Evolutionary conservation across 1,140 invertebrate genomes (phyloP).

Genomic region (Diachasmimorpha longicaudata): DNA sequence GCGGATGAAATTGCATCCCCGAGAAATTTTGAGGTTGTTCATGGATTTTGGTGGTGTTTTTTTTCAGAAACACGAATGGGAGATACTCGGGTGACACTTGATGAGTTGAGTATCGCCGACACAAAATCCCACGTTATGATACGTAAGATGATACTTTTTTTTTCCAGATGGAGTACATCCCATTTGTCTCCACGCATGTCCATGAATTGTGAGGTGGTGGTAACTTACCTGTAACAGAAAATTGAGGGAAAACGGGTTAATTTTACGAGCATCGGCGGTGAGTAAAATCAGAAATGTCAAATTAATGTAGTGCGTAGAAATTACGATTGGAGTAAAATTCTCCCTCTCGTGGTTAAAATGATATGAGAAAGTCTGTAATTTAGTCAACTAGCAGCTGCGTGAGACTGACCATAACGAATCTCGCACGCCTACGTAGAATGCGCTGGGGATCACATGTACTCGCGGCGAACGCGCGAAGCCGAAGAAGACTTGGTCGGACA

Average conservation of each 20-base stretch:
- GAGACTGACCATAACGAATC: conserved; percentile 5
- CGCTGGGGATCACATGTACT: background rate
- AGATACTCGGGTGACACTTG: background rate
- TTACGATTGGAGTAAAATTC: background rate
- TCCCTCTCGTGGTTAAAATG: background rate
- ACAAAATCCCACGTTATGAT: background rate
- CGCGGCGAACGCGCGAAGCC: background rate
- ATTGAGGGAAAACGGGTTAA: background rate
- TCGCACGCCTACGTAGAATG: background rate
- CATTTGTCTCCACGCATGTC: background rate
- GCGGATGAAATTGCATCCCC: conserved; percentile 4
- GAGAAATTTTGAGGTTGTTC: background rate
- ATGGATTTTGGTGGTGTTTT: background rate
- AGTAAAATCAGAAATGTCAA: background rate
- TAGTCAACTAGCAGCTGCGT: background rate
- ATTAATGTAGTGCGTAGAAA: background rate
- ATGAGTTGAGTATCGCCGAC: background rate
- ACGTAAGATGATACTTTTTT: conserved; percentile 2
- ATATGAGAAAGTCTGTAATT: background rate
- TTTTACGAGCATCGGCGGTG: background rate
- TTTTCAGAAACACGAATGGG: background rate
- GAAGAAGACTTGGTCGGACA: background rate
- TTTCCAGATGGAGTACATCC: background rate
- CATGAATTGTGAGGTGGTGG: background rate
- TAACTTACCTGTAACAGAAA: background rate